Base-by-base conservation (phyloP, 2,888 invertebrate species). In the Autographa pulchrina region DNA sequence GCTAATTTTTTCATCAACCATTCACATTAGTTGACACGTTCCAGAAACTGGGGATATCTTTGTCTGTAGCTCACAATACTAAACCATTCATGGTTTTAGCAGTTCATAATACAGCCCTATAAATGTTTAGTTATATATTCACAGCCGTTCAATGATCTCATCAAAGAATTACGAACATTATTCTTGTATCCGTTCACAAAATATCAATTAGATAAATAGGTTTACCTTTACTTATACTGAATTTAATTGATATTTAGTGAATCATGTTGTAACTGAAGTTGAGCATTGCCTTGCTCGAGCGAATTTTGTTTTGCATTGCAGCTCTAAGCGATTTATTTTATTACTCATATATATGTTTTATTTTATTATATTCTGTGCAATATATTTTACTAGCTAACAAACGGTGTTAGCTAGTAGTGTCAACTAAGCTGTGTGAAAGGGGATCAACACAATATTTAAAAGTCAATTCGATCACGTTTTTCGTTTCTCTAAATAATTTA, bases 241-340 rank as follows among this genome's bases (percentile, higher is more conserved):
- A 54, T 20, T 20, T 3, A 9, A 20, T 54, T 54, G 54, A 56
- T 56, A 20, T 56, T 20, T 56, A 48, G 48, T 14, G 8, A 18
- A 9, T 13, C 18, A 87, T 85, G 72, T 61, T 70, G 38, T 25
- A 35, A n/a, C 4, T 13, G 3, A 38, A 11, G 18, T 38, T 62
- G 18, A 41, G 32, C n/a, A 1, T 25, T 62, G n/a, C 11, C 18
- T n/a, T 62, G 62, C 43, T 38, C 25, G 18, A 43, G 62, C 62
- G 20, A 38, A 13, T 41, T 43, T 43, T 62, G 1, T 20, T 14
- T 6, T 35, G 60, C 60, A 35, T 60, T 60, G 60, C 60, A 31
- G 25, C 32, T 31, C 35, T 16, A 16, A 60, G 60, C 60, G 60
- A 60, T 25, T 35, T 35, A 2, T 60, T 25, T 60, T 60, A 48